phyloP scores from a whole-genome alignment of 2,888 invertebrate species.

The Phyto melanocephala region DNA sequence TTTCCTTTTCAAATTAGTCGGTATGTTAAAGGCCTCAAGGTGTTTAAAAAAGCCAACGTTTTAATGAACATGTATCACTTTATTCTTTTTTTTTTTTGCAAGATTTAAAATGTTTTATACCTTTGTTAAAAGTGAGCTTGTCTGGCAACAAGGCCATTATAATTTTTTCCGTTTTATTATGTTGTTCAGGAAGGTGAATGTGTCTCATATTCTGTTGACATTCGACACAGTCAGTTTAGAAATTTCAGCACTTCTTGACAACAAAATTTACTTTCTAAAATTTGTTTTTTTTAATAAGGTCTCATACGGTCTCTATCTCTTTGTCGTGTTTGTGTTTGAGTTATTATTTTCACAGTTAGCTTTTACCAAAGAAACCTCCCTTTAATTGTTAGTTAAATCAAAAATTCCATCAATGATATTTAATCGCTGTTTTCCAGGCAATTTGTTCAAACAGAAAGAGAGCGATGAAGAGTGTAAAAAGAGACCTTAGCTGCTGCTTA shows the following conservation, averaged over 20 bases:
- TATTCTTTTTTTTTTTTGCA: neutral
- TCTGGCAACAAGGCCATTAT: neutral
- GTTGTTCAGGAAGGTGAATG: too few relatives aligned
- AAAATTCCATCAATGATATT: neutral
- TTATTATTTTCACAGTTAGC: neutral
- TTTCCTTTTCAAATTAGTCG: neutral
- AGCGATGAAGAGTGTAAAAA: too few relatives aligned
- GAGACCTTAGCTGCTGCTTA: too few relatives aligned
- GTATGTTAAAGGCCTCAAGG: neutral
- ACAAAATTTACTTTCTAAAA: too few relatives aligned
- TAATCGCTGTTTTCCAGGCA: neutral
- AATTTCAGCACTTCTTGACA: too few relatives aligned
- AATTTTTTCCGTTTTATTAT: neutral
- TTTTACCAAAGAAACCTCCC: neutral
- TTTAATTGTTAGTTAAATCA: neutral
- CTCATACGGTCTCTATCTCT: too few relatives aligned
- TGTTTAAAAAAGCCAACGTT: neutral
- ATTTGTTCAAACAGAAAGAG: neutral
- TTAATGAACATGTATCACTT: neutral
- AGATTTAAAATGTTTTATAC: neutral
- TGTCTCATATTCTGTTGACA: too few relatives aligned
- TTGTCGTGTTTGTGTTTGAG: too few relatives aligned
- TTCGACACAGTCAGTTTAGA: too few relatives aligned
- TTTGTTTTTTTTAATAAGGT: too few relatives aligned
- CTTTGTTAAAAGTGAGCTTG: neutral